phyloP scores from a whole-genome alignment of 2,888 invertebrate genomes.

The Cosmopolites sordidus region DNA sequence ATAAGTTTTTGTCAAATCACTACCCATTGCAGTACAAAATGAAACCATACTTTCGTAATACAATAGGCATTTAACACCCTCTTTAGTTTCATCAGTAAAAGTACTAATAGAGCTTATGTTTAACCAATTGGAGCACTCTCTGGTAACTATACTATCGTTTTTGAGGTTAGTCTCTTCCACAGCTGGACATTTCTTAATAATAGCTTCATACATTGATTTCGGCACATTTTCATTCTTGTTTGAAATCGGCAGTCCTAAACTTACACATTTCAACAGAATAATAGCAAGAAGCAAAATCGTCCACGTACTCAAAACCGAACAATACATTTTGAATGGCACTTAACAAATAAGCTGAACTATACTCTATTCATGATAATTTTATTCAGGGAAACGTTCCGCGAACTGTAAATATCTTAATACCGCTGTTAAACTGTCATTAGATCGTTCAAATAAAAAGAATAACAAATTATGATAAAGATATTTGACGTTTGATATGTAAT shows the following conservation, averaged over 20 bases:
- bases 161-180: constrained; percentile 6
- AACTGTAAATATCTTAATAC: not conserved
- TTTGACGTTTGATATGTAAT: not conserved
- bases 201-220: constrained; percentile 3
- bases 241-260: not conserved
- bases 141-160: constrained; percentile 6
- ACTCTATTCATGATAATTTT: not conserved
- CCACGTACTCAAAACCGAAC: constrained; percentile 6
- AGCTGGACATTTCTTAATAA: constrained; percentile 10
- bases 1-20: constrained; percentile 3
- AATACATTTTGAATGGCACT: constrained; percentile 4
- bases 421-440: not conserved
- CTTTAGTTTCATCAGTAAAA: constrained; percentile 10
- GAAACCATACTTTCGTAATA: constrained; percentile 31
- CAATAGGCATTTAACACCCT: constrained; percentile 32
- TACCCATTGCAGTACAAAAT: constrained; percentile 25
- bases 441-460: not conserved
- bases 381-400: not conserved
- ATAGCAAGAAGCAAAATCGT: constrained; percentile 9
- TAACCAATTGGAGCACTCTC: constrained; percentile 28
- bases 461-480: not conserved
- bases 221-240: not conserved
- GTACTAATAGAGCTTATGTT: constrained; percentile 16
- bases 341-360: not conserved
- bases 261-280: not conserved